Evolutionary conservation across 30 jellyfish, hydroid and myxozoan species (phyloP), one percentile per base, ranked within the genome.

Genomic region (Aurelia sp.): DNA sequence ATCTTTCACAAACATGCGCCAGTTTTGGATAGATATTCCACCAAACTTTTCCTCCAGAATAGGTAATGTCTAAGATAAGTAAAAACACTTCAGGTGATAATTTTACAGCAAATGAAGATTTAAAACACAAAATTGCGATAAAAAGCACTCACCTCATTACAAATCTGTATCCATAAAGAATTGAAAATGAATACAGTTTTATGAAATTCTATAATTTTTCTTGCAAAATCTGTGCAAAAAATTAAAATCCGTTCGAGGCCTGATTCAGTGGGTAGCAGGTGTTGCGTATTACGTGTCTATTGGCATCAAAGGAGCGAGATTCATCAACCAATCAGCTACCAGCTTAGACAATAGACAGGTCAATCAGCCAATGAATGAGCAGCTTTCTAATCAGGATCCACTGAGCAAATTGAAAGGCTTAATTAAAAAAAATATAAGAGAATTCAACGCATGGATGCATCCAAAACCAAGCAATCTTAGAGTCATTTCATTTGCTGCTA

Each of bases 181-280:
- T 44, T 44, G 16, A 44, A 44, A 44, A 44, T 2, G 67, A 11
- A n/a, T 6, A 13, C 27, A 30, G 57, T 23, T 33, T 47, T 51
- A 37, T 81, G 2, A 44, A 13, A 18, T 81, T 72, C 10, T 5
- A 44, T 58, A 2, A 3, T 55, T 44, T 19, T 13, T 67, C 50
- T 68, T 81, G 90, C 90, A 81, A 67, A 55, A 64, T 16, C 35
- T 66, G 48, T 59, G 79, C 72, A 67, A 66, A 81, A 30, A 4
- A 44, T 53, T 9, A 51, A 70, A 52, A 40, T 69, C 33, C 82
- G 57, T 62, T 19, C 51, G 76, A 60, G 62, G 37, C 13, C 50
- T 53, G 20, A 72, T n/a, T 81, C 90, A 81, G 84, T 81, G 76
- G 83, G 33, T 81, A 81, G 44, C 90, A 81, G 90, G 90, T 81